Conservation (phyloP, 2,888 invertebrate species). For the Synergus gifuensis region DNA sequence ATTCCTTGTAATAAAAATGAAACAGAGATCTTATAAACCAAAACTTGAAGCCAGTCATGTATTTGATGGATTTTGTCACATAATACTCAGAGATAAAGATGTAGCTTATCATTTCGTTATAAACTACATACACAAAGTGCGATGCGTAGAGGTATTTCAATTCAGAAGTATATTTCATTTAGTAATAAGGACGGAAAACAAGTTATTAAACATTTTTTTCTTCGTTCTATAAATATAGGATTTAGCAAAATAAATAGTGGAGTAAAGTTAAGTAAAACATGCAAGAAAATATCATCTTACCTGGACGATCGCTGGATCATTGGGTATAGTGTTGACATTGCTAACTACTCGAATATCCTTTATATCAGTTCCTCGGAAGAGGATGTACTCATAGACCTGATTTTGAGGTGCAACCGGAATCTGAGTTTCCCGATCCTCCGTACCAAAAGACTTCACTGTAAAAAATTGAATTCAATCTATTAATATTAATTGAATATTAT, state of each 20-base stretch:
- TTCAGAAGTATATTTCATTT: no score
- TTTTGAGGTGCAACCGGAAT: slow-evolving; percentile 97
- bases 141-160: neutral
- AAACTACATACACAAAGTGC: neutral
- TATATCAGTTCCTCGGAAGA: slow-evolving; percentile 98
- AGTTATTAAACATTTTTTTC: no score
- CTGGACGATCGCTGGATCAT: slow-evolving; percentile 99
- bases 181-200: no score
- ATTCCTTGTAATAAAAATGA: no score
- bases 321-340: slow-evolving; percentile 90
- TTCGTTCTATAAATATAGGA: no score
- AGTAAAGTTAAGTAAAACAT: no score
- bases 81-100: neutral
- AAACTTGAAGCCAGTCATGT: neutral
- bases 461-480: slow-evolving; percentile 61
- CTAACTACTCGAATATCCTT: slow-evolving; percentile 98
- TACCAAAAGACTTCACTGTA: slow-evolving; percentile 98
- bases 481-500: no score
- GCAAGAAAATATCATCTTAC: slow-evolving; percentile 73
- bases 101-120: neutral
- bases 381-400: slow-evolving; percentile 99
- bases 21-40: neutral
- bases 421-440: slow-evolving; percentile 97
- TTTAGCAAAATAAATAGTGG: no score
- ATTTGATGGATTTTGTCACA: neutral